A percentile compares a stretch with the other conserved stretches of the same genome.
These are phyloP conservation scores for Syngnathus acus DNA, from an alignment of 2,797 vertebrate species.

Conservation along the genomic window DNA sequence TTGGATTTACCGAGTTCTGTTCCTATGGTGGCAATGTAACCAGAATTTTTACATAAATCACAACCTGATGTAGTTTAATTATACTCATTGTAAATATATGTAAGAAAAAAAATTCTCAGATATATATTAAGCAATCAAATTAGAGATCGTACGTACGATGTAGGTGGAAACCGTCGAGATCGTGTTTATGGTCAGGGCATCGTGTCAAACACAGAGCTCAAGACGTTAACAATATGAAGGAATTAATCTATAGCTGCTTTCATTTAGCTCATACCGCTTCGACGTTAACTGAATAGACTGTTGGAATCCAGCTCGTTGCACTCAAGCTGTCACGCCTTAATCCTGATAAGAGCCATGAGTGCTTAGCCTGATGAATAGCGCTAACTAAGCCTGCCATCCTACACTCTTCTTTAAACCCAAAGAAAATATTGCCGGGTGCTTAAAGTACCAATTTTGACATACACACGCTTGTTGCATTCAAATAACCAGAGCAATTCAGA, in stretches of 20 bases:
- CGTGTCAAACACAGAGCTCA: slow-evolving; percentile 8
- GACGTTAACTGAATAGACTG: slow-evolving; percentile 2
- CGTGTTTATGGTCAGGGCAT: too few species aligned
- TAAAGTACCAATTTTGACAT: slow-evolving; percentile 25
- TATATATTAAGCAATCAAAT: too few species aligned
- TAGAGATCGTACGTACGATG: too few species aligned
- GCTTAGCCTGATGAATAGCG: slow-evolving; percentile 36
- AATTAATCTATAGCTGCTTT: neutral
- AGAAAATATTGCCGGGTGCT: slow-evolving; percentile 37
- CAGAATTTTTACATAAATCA: too few species aligned
- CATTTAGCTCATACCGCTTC: neutral
- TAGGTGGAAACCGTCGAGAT: too few species aligned
- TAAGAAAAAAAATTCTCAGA: too few species aligned
- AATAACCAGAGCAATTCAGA: too few species aligned
- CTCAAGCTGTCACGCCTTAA: slow-evolving; percentile 30
- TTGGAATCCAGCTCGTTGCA: slow-evolving; percentile 3
- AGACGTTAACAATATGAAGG: neutral
- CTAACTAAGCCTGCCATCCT: slow-evolving; percentile 12
- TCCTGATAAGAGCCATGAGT: slow-evolving; percentile 44
- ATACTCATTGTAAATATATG: too few species aligned
- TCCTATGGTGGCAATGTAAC: too few species aligned
- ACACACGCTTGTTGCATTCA: neutral
- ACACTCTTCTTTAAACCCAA: slow-evolving; percentile 19
- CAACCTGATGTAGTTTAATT: too few species aligned
- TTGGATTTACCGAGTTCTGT: too few species aligned